Evolutionary conservation across 2,888 invertebrate genomes (phyloP).

Genomic region (Hetaerina titia): DNA sequence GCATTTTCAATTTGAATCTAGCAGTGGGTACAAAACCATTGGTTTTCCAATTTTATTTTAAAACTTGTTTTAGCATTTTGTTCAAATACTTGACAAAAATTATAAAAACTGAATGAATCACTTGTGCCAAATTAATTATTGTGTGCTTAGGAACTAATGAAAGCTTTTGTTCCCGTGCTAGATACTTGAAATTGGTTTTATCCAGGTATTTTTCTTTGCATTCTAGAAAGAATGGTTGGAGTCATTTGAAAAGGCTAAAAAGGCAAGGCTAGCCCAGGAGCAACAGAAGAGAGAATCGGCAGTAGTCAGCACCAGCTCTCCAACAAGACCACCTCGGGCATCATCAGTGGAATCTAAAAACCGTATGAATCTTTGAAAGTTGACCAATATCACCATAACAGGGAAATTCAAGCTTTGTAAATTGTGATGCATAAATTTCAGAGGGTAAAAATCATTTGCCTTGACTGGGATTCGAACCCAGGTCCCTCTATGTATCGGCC

Average conservation of each 20-base stretch:
- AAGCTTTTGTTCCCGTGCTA: conserved; percentile 68
- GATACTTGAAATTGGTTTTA: background rate
- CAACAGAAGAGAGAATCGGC: conserved; percentile 78
- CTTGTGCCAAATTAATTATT: too few species aligned
- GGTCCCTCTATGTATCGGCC: too few species aligned
- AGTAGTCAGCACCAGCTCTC: conserved; percentile 77
- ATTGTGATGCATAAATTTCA: background rate
- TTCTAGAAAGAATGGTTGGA: conserved; percentile 94
- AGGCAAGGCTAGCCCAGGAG: conserved; percentile 85
- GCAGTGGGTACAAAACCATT: too few species aligned
- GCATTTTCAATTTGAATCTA: too few species aligned
- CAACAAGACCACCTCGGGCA: conserved; percentile 77
- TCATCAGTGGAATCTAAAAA: conserved; percentile 77
- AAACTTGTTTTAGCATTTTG: background rate
- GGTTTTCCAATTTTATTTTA: background rate
- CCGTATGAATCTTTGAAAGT: conserved; percentile 74
- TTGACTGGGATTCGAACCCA: background rate
- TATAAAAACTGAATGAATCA: background rate
- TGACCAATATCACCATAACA: background rate
- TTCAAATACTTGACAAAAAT: background rate
- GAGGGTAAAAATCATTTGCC: background rate
- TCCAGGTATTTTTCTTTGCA: conserved; percentile 66
- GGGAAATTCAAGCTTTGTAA: background rate
- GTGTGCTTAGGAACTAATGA: too few species aligned
- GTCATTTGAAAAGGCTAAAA: conserved; percentile 94